Conservation (phyloP, 2,797 vertebrate genomes). For the Huso huso region DNA sequence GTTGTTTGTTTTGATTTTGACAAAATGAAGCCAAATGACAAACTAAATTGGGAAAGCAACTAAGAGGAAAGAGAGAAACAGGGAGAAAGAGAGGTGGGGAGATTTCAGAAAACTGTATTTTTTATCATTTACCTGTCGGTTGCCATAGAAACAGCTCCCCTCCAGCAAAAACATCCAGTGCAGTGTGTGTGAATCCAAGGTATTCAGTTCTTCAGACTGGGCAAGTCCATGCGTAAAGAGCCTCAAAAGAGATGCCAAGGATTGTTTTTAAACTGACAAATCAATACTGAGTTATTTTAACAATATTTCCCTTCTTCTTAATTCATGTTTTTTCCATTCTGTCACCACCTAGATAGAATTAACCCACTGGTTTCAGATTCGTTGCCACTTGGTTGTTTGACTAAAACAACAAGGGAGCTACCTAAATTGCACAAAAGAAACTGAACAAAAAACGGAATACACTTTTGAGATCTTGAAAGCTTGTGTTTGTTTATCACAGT, state of each 20-base stretch:
- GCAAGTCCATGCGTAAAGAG: slow-evolving; percentile 2
- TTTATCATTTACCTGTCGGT: slow-evolving; percentile 11
- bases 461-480: too few relatives aligned
- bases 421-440: too few relatives aligned
- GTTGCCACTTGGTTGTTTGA: too few relatives aligned
- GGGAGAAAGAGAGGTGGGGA: neutral
- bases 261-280: slow-evolving; percentile 5
- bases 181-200: slow-evolving; percentile 10
- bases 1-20: neutral
- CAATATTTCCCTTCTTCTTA: neutral
- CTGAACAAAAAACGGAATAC: too few relatives aligned
- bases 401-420: too few relatives aligned
- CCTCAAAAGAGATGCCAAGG: slow-evolving; percentile 4
- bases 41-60: neutral
- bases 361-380: too few relatives aligned
- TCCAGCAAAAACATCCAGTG: slow-evolving; percentile 15
- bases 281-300: slow-evolving; percentile 2
- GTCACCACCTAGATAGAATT: too few relatives aligned
- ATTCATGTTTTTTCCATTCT: neutral
- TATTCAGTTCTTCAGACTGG: slow-evolving; percentile 10
- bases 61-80: neutral
- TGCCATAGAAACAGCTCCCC: slow-evolving; percentile 19
- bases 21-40: too few relatives aligned
- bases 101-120: slow-evolving; percentile 4
- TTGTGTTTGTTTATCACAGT: too few relatives aligned